phyloP scores from a whole-genome alignment of 2,113 vertebrate genomes.

The Lonchura striata region DNA sequence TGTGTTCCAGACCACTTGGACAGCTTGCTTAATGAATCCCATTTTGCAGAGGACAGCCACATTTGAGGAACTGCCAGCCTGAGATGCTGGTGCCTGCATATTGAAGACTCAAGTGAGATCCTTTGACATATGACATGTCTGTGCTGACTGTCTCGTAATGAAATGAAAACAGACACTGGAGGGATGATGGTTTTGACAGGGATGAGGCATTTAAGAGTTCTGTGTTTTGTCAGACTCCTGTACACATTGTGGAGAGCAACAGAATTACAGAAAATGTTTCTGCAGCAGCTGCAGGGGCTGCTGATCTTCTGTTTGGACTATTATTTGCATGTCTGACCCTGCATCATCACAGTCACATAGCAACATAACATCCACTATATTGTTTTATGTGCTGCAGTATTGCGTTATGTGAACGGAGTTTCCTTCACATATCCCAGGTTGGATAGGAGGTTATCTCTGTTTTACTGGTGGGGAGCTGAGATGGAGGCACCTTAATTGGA shows the following conservation, averaged over 20 bases:
- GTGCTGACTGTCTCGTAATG: neutral
- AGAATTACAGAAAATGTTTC: neutral
- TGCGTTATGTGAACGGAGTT: rapidly evolving
- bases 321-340: neutral
- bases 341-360: neutral
- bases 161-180: neutral
- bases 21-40: constrained; percentile 32
- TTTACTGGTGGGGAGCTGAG: neutral
- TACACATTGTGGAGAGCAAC: neutral
- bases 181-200: neutral
- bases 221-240: neutral
- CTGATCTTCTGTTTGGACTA: neutral
- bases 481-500: neutral
- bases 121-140: neutral
- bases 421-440: neutral
- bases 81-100: neutral
- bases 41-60: neutral
- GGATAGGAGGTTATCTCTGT: neutral
- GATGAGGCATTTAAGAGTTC: neutral
- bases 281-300: neutral
- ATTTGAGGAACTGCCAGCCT: constrained; percentile 22
- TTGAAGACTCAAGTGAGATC: neutral
- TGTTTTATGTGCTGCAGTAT: neutral
- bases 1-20: constrained; percentile 47
- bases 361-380: rapidly evolving